Base-by-base conservation (phyloP, 2,797 vertebrate genomes). In the Rhabdophis nuchalis region DNA sequence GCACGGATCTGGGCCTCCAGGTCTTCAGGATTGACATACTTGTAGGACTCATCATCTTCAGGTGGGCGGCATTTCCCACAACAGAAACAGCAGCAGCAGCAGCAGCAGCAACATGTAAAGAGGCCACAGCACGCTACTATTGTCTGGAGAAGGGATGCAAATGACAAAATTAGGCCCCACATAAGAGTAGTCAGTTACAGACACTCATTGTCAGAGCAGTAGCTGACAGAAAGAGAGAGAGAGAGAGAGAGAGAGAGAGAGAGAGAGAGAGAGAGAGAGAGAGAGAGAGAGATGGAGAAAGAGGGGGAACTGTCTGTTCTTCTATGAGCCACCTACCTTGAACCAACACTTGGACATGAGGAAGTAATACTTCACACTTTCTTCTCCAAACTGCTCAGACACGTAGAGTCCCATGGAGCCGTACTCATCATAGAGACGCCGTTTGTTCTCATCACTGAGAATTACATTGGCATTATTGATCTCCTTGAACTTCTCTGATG, bases 271-370 rank as follows among this genome's bases (percentile, higher is more conserved):
- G n/a, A n/a, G n/a, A n/a, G n/a, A n/a, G n/a, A n/a, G n/a, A n/a
- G n/a, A n/a, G n/a, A n/a, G n/a, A n/a, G n/a, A n/a, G n/a, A n/a
- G n/a, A n/a, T n/a, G 60, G 27, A 29, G 60, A 61, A 61, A 61
- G 27, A 27, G 2, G 2, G 0, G 0, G 5, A 12, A 10, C 5
- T 41, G 20, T 23, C 11, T 16, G 14, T 46, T 46, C 36, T 46
- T 46, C 27, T 12, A 13, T 8, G 54, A 57, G 1, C 10, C 64
- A 54, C 97, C 95, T 96, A 99, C 99, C 99, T 99, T 98, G 96
- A 99, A 99, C 99, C 99, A 99, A 97, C 98, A 99, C 92, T 98
- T 99, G 96, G 98, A 98, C 98, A 98, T 97, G 91, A 98, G 98
- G 97, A 99, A 99, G 97, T 99, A 99, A 94, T 98, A 98, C 92